phyloP scores from a whole-genome alignment of 2,797 vertebrate species.

The Clamator glandarius region DNA sequence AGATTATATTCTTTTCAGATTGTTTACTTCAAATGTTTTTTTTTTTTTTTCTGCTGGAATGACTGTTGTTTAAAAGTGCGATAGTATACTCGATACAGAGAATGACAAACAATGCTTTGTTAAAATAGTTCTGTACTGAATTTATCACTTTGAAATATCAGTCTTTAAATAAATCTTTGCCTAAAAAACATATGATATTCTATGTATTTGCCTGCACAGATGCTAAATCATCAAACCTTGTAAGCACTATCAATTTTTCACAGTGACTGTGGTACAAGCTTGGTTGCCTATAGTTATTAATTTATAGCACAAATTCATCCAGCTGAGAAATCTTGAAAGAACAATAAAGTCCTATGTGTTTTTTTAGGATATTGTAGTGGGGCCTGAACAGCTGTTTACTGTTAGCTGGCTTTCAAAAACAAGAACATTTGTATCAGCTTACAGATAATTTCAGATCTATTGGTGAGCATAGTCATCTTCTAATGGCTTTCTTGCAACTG shows the following conservation, averaged over 20 bases:
- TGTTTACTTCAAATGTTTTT: not conserved
- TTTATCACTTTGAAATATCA: not conserved
- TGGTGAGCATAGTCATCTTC: not conserved
- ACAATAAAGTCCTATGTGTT: not conserved
- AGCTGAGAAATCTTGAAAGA: not conserved
- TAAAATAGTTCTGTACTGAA: not conserved
- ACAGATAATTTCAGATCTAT: not conserved
- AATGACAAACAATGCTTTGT: not conserved
- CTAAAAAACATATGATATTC: not conserved
- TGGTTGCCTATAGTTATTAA: not conserved
- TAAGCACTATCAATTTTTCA: constrained; percentile 31
- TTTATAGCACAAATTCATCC: constrained; percentile 22
- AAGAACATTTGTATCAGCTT: not conserved
- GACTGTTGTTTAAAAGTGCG: not conserved
- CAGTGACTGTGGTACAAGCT: not conserved
- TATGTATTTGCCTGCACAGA: not conserved
- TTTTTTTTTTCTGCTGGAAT: not conserved
- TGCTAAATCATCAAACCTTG: constrained; percentile 41
- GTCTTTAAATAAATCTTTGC: constrained; percentile 22
- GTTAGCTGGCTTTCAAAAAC: not conserved
- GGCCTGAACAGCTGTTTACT: not conserved
- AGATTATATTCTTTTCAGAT: not conserved
- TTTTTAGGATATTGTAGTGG: not conserved
- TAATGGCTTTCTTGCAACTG: not conserved
- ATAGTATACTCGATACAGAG: not conserved